Evolutionary conservation across 2,113 vertebrate genomes (phyloP).

Genomic region (Typhlomys cinereus): DNA sequence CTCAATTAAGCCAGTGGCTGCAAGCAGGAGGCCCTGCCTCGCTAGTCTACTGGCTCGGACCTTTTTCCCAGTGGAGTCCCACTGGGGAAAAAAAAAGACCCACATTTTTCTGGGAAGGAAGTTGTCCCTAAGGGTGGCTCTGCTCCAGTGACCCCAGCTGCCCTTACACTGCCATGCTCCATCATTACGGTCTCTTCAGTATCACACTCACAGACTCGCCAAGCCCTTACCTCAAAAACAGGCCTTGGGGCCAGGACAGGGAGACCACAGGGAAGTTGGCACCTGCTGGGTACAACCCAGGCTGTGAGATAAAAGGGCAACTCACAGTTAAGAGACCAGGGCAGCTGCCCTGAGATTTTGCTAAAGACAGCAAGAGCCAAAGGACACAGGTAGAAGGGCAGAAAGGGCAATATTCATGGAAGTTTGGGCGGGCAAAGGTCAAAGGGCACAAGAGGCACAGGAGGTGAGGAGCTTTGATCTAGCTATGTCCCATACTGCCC

Average conservation of each 20-base stretch:
- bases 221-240: not conserved
- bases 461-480: not conserved
- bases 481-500: fast-evolving
- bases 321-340: not conserved
- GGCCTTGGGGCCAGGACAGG: not conserved
- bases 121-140: slow-evolving; percentile 10
- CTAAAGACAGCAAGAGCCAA: not conserved
- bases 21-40: not conserved
- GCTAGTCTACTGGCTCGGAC: not conserved
- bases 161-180: not conserved
- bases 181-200: not conserved
- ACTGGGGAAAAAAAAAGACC: too few relatives aligned
- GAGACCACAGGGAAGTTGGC: not conserved
- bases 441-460: not conserved
- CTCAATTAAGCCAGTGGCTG: not conserved
- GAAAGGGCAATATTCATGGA: not conserved
- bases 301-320: not conserved
- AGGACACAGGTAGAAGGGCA: not conserved
- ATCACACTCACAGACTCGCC: not conserved
- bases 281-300: not conserved
- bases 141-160: not conserved
- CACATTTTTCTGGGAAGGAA: slow-evolving; percentile 50
- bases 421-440: not conserved
- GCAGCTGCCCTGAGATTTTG: not conserved
- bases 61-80: not conserved